A percentile compares a stretch with the other conserved stretches of the same genome.
phyloP scores from a whole-genome alignment of 2,113 vertebrate species.

The Melanocharis versteri region DNA sequence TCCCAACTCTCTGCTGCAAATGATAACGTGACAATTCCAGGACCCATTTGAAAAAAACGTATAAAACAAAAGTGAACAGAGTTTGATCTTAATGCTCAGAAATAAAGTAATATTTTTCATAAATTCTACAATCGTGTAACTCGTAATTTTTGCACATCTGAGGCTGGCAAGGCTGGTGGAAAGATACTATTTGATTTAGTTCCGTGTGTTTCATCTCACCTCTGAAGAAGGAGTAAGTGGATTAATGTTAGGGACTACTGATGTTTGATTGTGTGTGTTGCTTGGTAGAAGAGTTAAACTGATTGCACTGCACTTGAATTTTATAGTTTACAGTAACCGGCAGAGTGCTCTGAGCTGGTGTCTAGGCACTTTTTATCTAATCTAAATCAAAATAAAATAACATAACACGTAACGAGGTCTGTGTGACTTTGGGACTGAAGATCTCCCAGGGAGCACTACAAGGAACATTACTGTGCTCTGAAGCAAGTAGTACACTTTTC shows the following conservation, averaged over 20 bases:
- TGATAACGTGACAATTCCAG: background rate
- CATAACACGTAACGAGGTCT: background rate
- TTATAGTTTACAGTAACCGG: background rate
- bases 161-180: background rate
- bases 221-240: background rate
- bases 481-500: background rate
- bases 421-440: background rate
- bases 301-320: background rate
- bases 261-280: background rate
- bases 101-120: background rate
- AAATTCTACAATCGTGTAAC: background rate
- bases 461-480: background rate
- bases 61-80: background rate
- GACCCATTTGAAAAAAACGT: background rate
- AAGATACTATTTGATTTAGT: background rate
- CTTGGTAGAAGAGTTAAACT: background rate
- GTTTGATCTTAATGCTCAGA: background rate
- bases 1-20: background rate
- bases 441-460: background rate
- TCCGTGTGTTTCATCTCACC: background rate
- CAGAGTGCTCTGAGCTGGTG: background rate
- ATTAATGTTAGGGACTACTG: background rate
- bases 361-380: background rate
- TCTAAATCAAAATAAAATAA: slow-evolving; percentile 40
- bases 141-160: background rate